Conservation (phyloP, 2,888 invertebrate species). For the Anthrax anthrax region DNA sequence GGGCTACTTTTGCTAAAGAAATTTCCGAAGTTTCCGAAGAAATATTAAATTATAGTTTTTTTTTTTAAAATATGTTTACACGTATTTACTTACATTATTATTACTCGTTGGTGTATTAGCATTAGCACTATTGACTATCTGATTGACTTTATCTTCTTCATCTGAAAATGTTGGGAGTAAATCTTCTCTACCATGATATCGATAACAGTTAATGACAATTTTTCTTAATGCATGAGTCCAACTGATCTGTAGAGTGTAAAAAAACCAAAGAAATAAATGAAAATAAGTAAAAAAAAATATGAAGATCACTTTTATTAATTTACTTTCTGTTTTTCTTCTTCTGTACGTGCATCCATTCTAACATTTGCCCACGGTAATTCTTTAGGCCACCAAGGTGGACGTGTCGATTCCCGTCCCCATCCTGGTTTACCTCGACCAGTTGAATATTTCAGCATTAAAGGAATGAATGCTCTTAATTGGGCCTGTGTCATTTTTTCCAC, state of each 20-base stretch:
- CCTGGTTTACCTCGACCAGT: constrained; percentile 94
- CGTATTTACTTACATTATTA: constrained; percentile 14
- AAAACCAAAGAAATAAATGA: background rate
- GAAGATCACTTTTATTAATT: background rate
- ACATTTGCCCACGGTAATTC: constrained; percentile 98
- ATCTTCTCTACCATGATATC: constrained; percentile 93
- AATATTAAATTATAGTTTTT: background rate
- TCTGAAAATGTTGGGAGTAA: constrained; percentile 87
- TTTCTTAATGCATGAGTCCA: constrained; percentile 95
- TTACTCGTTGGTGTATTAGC: constrained; percentile 15
- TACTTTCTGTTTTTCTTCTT: constrained; percentile 95
- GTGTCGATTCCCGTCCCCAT: constrained; percentile 91
- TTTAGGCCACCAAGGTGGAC: constrained; percentile 97
- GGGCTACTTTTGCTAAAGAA: no score
- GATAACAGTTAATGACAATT: constrained; percentile 96
- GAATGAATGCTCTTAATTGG: constrained; percentile 89
- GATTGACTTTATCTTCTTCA: constrained; percentile 67
- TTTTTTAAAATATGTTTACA: no score
- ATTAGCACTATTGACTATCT: constrained; percentile 37
- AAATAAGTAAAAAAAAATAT: background rate
- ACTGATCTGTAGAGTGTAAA: constrained; percentile 57
- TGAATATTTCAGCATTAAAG: constrained; percentile 94
- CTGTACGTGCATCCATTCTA: constrained; percentile 88
- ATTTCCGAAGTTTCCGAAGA: no score
- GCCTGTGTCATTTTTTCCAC: constrained; percentile 99